These are phyloP conservation scores for Euplagia quadripunctaria DNA, from an alignment of 2,888 invertebrate genomes.

Conservation along the genomic window DNA sequence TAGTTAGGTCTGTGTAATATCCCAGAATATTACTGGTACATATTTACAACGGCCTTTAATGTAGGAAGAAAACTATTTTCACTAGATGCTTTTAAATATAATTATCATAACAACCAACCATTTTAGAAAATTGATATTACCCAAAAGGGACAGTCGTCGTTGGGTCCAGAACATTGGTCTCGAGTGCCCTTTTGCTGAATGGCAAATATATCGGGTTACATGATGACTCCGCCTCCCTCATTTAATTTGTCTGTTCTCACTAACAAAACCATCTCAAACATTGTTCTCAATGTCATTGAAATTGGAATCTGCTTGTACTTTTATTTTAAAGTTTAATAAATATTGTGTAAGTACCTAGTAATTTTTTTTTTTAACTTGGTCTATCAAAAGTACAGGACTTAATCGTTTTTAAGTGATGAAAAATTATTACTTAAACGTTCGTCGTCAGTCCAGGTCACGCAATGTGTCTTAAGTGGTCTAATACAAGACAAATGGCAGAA, in stretches of 20 bases:
- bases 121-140: conserved; percentile 16
- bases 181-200: conserved; percentile 16
- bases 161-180: conserved; percentile 18
- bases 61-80: neutral
- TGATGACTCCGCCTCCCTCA: conserved; percentile 14
- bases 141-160: conserved; percentile 12
- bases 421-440: too few species aligned
- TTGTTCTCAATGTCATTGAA: neutral
- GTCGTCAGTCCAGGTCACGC: neutral
- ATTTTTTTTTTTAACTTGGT: neutral
- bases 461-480: too few species aligned
- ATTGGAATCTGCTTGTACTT: neutral
- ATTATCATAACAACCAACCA: neutral
- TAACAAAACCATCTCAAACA: neutral
- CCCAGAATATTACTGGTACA: too few species aligned
- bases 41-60: too few species aligned
- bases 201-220: conserved; percentile 29
- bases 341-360: too few species aligned
- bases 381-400: neutral
- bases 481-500: too few species aligned
- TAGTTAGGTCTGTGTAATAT: too few species aligned
- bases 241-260: neutral
- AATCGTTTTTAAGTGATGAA: neutral
- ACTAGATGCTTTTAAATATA: neutral
- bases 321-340: too few species aligned